phyloP scores from a whole-genome alignment of 2,797 vertebrate genomes.

The Enteromius fasciolatus region DNA sequence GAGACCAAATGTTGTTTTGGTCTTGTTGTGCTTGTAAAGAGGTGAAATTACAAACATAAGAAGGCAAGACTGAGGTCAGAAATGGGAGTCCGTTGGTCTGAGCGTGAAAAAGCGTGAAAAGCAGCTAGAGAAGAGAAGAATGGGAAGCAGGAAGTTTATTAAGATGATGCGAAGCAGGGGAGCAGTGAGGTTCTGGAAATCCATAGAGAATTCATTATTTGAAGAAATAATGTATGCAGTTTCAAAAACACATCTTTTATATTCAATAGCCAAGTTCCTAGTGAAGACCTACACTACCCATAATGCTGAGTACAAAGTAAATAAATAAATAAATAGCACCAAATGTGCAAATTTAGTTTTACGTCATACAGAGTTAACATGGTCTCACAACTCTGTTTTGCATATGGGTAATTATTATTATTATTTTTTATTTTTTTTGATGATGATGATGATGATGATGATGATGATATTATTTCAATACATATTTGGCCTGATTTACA shows the following conservation, averaged over 20 bases:
- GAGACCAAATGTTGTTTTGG: slow-evolving; percentile 54
- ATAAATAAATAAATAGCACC: too few species aligned
- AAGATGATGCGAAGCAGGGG: background rate
- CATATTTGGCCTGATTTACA: too few species aligned
- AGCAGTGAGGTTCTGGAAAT: background rate
- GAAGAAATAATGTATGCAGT: background rate
- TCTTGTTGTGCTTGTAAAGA: slow-evolving; percentile 42
- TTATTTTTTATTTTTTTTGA: too few species aligned
- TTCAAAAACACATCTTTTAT: background rate
- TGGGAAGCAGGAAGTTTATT: background rate
- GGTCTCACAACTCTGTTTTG: too few species aligned
- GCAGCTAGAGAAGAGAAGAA: background rate
- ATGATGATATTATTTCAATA: too few species aligned
- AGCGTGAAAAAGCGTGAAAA: background rate
- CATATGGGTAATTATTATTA: too few species aligned
- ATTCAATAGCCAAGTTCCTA: background rate
- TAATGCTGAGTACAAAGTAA: too few species aligned
- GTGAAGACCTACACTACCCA: background rate
- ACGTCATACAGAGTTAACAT: too few species aligned
- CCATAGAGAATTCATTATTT: background rate
- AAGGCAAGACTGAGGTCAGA: slow-evolving; percentile 43
- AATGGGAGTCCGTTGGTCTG: slow-evolving; percentile 32
- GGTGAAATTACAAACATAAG: slow-evolving; percentile 48
- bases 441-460: too few species aligned
- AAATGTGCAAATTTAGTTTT: too few species aligned